phyloP scores from a whole-genome alignment of 2,113 vertebrate species.

The Mirza zaza region DNA sequence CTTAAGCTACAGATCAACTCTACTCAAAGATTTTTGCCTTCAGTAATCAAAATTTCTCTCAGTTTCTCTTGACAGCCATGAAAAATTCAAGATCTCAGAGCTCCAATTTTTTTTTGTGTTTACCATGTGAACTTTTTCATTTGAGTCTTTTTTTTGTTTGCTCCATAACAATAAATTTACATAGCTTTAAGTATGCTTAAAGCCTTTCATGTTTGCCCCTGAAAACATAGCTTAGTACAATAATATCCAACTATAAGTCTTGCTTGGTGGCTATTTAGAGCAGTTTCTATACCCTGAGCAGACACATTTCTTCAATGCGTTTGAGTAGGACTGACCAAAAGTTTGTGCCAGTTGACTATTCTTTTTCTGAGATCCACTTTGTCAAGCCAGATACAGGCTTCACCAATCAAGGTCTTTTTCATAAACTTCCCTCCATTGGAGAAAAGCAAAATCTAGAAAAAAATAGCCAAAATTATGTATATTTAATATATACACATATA shows the following conservation, averaged over 20 bases:
- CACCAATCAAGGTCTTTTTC: conserved; percentile 99
- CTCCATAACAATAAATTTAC: conserved; percentile 73
- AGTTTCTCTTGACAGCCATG: conserved; percentile 59
- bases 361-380: conserved; percentile 99
- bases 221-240: conserved; percentile 81
- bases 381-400: conserved; percentile 99
- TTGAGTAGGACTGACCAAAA: conserved; percentile 93
- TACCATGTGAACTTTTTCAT: conserved; percentile 35
- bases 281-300: conserved; percentile 74
- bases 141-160: conserved; percentile 64
- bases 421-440: conserved; percentile 99
- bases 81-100: conserved; percentile 68
- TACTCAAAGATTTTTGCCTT: conserved; percentile 54
- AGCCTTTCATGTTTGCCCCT: conserved; percentile 68
- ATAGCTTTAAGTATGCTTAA: conserved; percentile 64
- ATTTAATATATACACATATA: not conserved
- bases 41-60: conserved; percentile 63
- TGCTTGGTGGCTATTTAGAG: conserved; percentile 70
- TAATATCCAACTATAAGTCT: conserved; percentile 73
- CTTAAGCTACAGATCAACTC: conserved; percentile 58
- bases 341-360: conserved; percentile 99
- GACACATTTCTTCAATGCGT: conserved; percentile 85
- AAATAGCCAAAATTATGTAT: conserved; percentile 45
- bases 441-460: conserved; percentile 93
- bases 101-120: not conserved